Conservation (phyloP, 2,797 vertebrate genomes). For the Diglossa cyanea region DNA sequence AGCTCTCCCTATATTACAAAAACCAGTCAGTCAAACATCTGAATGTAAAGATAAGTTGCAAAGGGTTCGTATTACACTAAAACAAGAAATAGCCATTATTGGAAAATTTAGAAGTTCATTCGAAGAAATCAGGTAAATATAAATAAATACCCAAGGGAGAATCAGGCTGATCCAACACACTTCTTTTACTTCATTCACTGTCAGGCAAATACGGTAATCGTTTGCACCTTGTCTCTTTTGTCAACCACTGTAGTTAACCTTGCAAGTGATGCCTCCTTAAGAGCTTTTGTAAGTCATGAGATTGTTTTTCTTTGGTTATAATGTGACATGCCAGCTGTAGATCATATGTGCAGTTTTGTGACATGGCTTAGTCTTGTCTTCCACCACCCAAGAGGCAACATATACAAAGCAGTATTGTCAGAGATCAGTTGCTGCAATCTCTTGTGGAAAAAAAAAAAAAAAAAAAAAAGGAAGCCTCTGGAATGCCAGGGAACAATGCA, state of each 20-base stretch:
- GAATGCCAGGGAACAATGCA: constrained; percentile 26
- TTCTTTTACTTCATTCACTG: not conserved
- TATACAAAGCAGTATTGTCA: constrained; percentile 20
- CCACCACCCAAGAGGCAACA: constrained; percentile 16
- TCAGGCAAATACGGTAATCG: not conserved
- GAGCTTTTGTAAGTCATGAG: not conserved
- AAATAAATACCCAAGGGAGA: not conserved
- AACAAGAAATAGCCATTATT: not conserved
- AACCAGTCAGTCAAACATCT: not conserved
- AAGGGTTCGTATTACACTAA: not conserved
- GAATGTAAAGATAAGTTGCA: not conserved
- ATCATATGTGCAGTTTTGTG: not conserved
- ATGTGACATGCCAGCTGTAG: constrained; percentile 10
- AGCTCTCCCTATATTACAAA: not conserved
- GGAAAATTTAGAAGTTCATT: not conserved
- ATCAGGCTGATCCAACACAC: not conserved
- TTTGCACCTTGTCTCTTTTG: not conserved
- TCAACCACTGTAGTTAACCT: not conserved
- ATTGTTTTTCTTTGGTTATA: not conserved
- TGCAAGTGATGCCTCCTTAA: not conserved
- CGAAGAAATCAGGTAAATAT: not conserved
- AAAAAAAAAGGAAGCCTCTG: not conserved
- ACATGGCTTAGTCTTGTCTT: not conserved
- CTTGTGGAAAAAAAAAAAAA: not conserved
- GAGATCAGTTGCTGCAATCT: not conserved